These are phyloP conservation scores for Palythoa caribaeorum DNA, from an alignment of 92 coral and sea anemone species.

Conservation along the genomic window DNA sequence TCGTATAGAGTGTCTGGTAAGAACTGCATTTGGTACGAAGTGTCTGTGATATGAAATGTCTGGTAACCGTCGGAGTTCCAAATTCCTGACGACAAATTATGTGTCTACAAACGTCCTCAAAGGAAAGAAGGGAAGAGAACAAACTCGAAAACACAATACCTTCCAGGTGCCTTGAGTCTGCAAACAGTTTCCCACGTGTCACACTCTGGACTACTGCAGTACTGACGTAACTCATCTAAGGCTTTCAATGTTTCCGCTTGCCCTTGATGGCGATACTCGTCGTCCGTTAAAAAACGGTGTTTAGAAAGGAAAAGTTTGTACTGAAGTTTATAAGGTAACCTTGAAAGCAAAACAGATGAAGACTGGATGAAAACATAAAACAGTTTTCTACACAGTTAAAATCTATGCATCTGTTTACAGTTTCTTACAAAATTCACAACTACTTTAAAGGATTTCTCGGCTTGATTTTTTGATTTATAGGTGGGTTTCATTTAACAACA, in stretches of 20 bases:
- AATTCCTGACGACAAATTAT: not conserved
- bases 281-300: constrained; percentile 69
- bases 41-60: too few relatives aligned
- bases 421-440: too few relatives aligned
- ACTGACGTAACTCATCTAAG: constrained; percentile 84
- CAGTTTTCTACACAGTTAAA: not conserved
- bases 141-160: constrained; percentile 55
- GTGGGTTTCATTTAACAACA: too few relatives aligned
- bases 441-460: too few relatives aligned
- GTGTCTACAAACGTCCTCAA: not conserved
- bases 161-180: constrained; percentile 79
- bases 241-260: constrained; percentile 79
- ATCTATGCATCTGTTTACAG: too few relatives aligned
- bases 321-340: constrained; percentile 84
- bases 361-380: not conserved
- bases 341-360: constrained; percentile 14
- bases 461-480: too few relatives aligned
- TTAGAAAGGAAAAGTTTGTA: constrained; percentile 81
- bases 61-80: not conserved
- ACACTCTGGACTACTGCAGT: constrained; percentile 97
- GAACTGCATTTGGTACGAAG: too few relatives aligned
- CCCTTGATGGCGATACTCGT: constrained; percentile 80
- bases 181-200: constrained; percentile 88
- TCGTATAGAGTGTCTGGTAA: too few relatives aligned
- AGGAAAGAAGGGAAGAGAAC: not conserved